phyloP scores from a whole-genome alignment of 1,140 invertebrate species.

The Branchinecta lynchi region DNA sequence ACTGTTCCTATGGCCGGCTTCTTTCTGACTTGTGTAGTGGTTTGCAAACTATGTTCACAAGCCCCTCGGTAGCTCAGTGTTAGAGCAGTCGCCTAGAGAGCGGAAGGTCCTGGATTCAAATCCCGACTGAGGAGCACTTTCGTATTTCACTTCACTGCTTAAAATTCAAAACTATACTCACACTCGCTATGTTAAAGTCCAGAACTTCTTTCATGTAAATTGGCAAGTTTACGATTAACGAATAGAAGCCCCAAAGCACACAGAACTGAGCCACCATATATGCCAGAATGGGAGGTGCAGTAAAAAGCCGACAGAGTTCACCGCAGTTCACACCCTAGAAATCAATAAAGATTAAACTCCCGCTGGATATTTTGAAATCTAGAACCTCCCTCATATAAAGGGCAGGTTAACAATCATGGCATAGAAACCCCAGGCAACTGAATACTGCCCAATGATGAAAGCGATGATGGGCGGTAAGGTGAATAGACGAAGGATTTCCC shows the following conservation, averaged over 20 bases:
- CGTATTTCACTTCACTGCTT: too few species aligned
- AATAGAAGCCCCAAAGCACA: conserved; percentile 44
- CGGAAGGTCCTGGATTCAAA: too few species aligned
- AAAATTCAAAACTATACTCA: conserved; percentile 25
- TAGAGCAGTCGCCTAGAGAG: too few species aligned
- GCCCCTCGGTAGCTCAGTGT: too few species aligned
- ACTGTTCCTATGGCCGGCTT: too few species aligned
- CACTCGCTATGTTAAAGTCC: conserved; percentile 37
- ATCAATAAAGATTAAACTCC: conserved; percentile 24
- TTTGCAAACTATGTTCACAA: too few species aligned
- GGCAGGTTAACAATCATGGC: conserved; percentile 42
- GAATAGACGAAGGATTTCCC: conserved; percentile 29
- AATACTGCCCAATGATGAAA: conserved; percentile 40
- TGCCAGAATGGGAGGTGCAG: conserved; percentile 39
- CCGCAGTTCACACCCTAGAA: neutral
- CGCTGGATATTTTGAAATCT: conserved; percentile 37
- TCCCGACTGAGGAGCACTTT: too few species aligned
- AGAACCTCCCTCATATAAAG: conserved; percentile 42
- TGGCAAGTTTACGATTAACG: conserved; percentile 40
- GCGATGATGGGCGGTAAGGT: conserved; percentile 40
- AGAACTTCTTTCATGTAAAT: conserved; percentile 43
- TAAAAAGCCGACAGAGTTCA: conserved; percentile 19
- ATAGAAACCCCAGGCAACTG: conserved; percentile 44
- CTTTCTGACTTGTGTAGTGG: too few species aligned
- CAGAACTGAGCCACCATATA: conserved; percentile 41